These are phyloP conservation scores for Prolemur simus DNA, from an alignment of 2,113 vertebrate species.

Conservation along the genomic window DNA sequence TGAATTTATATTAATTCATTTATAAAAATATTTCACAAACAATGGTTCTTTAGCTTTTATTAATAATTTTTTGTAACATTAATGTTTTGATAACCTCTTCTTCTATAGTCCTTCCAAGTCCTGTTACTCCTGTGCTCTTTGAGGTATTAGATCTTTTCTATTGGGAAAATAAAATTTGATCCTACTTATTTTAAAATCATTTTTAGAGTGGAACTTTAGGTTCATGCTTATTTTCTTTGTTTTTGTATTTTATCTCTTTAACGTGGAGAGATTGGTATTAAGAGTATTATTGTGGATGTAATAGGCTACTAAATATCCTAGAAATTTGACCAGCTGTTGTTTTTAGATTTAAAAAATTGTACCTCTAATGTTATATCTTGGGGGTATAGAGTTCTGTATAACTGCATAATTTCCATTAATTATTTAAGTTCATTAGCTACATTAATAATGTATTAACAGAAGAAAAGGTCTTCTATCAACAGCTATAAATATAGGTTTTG, in stretches of 20 bases:
- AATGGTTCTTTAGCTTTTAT: not conserved
- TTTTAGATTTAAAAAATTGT: conserved; percentile 41
- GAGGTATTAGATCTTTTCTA: not conserved
- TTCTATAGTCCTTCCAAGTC: not conserved
- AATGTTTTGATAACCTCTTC: not conserved
- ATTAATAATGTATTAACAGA: conserved; percentile 38
- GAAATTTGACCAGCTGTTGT: not conserved
- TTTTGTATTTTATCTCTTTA: not conserved
- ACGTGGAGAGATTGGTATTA: not conserved
- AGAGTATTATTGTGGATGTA: not conserved
- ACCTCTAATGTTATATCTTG: not conserved
- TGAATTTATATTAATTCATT: not conserved
- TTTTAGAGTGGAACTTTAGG: conserved; percentile 37
- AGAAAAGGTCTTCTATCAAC: not conserved
- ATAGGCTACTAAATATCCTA: conserved; percentile 2
- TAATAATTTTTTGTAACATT: not conserved
- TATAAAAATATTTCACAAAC: not conserved
- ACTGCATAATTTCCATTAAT: conserved; percentile 46
- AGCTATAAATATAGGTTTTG: conserved; percentile 20
- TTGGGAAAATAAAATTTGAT: not conserved
- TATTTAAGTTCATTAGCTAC: conserved; percentile 62
- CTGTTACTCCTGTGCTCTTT: not conserved
- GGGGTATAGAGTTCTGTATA: not conserved
- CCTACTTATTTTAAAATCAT: conserved; percentile 7
- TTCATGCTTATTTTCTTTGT: conserved; percentile 35